Base-by-base conservation (phyloP, 1,140 invertebrate species). In the Batillaria attramentaria region DNA sequence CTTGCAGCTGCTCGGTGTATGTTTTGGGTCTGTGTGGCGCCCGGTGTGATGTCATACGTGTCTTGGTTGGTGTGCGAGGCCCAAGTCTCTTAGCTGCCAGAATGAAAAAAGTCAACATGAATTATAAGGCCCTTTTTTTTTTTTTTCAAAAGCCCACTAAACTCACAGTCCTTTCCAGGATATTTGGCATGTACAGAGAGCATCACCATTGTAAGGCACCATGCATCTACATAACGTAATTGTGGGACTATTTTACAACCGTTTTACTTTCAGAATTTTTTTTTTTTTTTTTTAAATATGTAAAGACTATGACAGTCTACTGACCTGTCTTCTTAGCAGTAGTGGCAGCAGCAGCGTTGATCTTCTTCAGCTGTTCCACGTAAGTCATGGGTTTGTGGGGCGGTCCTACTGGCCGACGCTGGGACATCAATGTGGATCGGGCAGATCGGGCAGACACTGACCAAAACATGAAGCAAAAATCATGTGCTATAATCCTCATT, bases 311-410 rank as follows among this genome's bases (percentile, higher is more conserved):
- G n/a, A n/a, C n/a, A n/a, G n/a, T n/a, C n/a, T n/a, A n/a, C n/a
- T n/a, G 0, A 18, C 46, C 46, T 18, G 16, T 1, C n/a, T 54
- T 16, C 46, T 54, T 16, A 54, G 16, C n/a, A 54, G 16, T n/a
- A 18, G 46, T 54, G 79, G 72, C 78, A 62, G 79, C 79, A 31
- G 79, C 78, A 43, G 85, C 42, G 68, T 85, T 87, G 1, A 90
- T 78, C 79, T 86, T 84, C 81, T 88, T 84, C 62, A 89, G 79
- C 66, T 87, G 86, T 78, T 90, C 84, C 20, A 86, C 86, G 78
- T 90, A 90, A 16, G 87, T 88, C 80, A 84, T 78, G 37, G 88
- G 86, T 83, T 86, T 87, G 73, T 88, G 88, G 60, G 84, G 80
- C 0, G 88, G 85, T 13, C 84, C 82, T n/a, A 57, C 13, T 3